A percentile compares a stretch with the other conserved stretches of the same genome.
Evolutionary conservation across 1,140 invertebrate genomes (phyloP).

Genomic region (Bombus balteatus): DNA sequence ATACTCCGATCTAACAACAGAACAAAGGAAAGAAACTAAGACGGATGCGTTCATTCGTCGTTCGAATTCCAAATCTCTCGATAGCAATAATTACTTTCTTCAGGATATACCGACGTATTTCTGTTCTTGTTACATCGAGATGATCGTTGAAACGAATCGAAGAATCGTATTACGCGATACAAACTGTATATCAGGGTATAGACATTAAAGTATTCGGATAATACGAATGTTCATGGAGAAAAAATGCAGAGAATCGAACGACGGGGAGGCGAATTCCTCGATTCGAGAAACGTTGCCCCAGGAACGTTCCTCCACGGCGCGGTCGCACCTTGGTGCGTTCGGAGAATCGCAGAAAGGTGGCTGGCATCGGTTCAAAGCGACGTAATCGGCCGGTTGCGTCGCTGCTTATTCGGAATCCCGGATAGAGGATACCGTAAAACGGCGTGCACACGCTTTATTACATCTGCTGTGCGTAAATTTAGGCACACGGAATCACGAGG

Average conservation of each 20-base stretch:
- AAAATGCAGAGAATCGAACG: neutral
- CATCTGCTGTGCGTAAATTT: constrained; percentile 59
- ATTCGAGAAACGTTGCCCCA: neutral
- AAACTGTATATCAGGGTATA: no score
- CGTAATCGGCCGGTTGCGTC: constrained; percentile 33
- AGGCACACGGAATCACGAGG: constrained; percentile 54
- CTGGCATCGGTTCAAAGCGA: constrained; percentile 62
- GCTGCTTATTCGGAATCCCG: constrained; percentile 60
- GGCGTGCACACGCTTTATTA: constrained; percentile 48
- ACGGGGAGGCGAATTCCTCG: neutral
- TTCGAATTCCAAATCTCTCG: no score
- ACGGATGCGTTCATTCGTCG: no score
- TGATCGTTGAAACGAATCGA: no score
- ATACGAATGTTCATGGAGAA: neutral
- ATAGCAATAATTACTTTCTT: no score
- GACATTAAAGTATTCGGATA: no score
- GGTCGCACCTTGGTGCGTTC: constrained; percentile 49
- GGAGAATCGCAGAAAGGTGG: constrained; percentile 52
- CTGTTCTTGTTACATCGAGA: no score
- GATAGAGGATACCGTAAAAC: constrained; percentile 53
- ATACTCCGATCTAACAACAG: no score
- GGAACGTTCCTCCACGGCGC: constrained; percentile 36
- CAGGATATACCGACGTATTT: no score
- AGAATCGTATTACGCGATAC: no score
- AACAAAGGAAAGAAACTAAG: no score